Conservation (phyloP, 2,888 invertebrate genomes). For the Aphodius granarius region DNA sequence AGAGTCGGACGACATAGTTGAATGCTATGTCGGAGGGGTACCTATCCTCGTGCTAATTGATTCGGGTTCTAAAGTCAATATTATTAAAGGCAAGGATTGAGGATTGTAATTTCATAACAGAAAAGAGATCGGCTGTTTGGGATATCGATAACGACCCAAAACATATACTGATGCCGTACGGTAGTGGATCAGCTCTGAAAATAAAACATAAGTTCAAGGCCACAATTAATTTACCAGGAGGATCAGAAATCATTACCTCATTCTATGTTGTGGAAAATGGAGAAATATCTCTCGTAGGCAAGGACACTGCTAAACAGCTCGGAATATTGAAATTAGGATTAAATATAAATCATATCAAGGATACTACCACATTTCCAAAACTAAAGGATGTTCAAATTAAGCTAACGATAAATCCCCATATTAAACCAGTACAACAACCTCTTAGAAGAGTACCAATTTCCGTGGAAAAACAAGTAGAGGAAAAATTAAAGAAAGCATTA, state of each 20-base stretch:
- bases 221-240: not conserved
- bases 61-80: conserved; percentile 3
- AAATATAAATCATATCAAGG: not conserved
- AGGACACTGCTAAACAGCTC: conserved; percentile 1
- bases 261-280: conserved; percentile 4
- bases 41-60: conserved; percentile 6
- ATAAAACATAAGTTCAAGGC: not conserved
- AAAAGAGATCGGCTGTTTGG: not conserved
- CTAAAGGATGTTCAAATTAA: not conserved
- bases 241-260: not conserved
- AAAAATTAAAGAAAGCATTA: conserved; percentile 33
- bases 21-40: not conserved
- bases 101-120: not conserved
- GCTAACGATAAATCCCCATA: conserved; percentile 4
- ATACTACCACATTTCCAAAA: conserved; percentile 6
- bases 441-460: conserved; percentile 19
- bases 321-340: conserved; percentile 16
- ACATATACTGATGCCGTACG: not conserved
- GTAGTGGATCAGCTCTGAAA: not conserved
- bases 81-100: not conserved
- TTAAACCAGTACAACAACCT: conserved; percentile 22
- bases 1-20: not conserved
- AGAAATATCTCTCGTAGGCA: conserved; percentile 1
- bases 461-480: conserved; percentile 32
- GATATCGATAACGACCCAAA: not conserved